Evolutionary conservation across 2,113 vertebrate species (phyloP), one percentile per base, ranked within the genome.

Genomic region (Nibea coibor): DNA sequence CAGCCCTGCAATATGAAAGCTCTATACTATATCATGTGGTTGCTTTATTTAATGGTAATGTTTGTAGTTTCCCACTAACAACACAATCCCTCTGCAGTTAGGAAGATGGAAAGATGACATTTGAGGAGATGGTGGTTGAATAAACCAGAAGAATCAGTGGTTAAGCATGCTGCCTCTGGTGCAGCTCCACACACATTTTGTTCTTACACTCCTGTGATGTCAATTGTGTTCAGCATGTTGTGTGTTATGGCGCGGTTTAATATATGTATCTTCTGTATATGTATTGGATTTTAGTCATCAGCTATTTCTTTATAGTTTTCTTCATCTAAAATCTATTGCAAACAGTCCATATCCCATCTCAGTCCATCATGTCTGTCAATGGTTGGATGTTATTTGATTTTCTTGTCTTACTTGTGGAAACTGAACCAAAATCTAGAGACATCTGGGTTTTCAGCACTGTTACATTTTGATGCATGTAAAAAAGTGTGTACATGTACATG

Each of bases 341-440:
- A 61, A 82, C 47, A 62, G 47, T 72, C 4, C 47, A 59, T 87
- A 77, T n/a, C 42, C 56, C 43, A 64, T 79, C 66, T 81, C 65
- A 16, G 67, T 91, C 63, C 50, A 51, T 68, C 28, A 20, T 82
- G 56, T 75, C 15, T 70, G 50, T 56, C 26, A 48, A 45, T 42
- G 53, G 24, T 58, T 73, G 68, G 47, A 69, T 80, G 61, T 74
- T 20, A 22, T 3, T 5, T 39, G 31, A 81, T 59, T 72, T 50
- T 62, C 45, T 68, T 75, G 86, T 81, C 54, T 73, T 83, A 65
- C 63, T 56, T 72, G 68, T 73, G 62, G 28, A 31, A 74, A 72
- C 14, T 43, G 22, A 56, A 48, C 31, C 3, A 19, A 24, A 76
- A 53, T 10, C 16, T 16, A 31, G 31, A 12, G 48, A 57, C 48